Evolutionary conservation across 1,140 invertebrate species (phyloP).

Genomic region (Radopholus similis): DNA sequence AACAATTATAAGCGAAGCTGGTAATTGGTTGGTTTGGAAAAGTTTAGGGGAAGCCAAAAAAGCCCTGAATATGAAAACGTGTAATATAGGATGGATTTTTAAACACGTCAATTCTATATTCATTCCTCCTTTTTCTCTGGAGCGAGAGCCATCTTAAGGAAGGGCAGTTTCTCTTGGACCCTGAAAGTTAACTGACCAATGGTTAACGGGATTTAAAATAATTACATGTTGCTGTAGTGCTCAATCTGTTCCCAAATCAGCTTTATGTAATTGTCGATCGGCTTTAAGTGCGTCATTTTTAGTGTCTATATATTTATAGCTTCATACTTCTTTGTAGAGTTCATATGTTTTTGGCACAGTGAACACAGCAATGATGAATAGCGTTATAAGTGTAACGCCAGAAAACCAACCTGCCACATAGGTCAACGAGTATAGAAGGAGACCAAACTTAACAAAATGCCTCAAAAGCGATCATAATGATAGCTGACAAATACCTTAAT

Average conservation of each 20-base stretch:
- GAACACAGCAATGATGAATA: slow-evolving; percentile 79
- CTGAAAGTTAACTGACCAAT: slow-evolving; percentile 16
- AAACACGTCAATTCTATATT: too few species aligned
- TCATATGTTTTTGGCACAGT: slow-evolving; percentile 94
- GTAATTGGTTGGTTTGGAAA: too few species aligned
- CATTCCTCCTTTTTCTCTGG: slow-evolving; percentile 44
- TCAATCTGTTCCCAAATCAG: slow-evolving; percentile 70
- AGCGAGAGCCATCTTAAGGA: slow-evolving; percentile 24
- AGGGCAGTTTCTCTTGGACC: slow-evolving; percentile 42
- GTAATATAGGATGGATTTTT: too few species aligned
- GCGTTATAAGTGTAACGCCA: slow-evolving; percentile 63
- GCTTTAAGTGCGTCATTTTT: slow-evolving; percentile 57
- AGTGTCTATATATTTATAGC: not conserved
- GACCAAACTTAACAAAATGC: slow-evolving; percentile 69
- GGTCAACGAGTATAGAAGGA: slow-evolving; percentile 86
- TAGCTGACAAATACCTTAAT: slow-evolving; percentile 59
- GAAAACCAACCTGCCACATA: slow-evolving; percentile 96
- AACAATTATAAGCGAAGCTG: too few species aligned
- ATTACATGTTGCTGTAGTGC: slow-evolving; percentile 68
- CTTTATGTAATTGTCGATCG: slow-evolving; percentile 87
- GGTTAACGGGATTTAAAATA: slow-evolving; percentile 3
- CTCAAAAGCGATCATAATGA: slow-evolving; percentile 7
- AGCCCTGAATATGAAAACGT: too few species aligned
- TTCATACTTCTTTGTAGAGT: slow-evolving; percentile 77
- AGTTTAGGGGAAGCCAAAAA: too few species aligned